phyloP scores from a whole-genome alignment of 2,888 invertebrate species.

The Cantharis rustica region DNA sequence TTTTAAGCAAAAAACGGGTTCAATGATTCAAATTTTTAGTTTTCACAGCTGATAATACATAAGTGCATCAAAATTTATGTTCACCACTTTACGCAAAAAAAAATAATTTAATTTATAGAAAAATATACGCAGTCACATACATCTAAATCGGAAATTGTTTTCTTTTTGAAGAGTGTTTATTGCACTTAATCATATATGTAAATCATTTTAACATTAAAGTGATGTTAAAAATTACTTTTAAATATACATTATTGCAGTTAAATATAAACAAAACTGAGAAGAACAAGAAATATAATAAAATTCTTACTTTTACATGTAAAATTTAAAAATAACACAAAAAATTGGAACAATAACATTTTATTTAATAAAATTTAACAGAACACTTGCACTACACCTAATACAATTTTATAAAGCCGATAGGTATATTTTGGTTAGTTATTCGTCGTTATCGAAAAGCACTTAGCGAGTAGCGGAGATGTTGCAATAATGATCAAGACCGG shows the following conservation, averaged over 20 bases:
- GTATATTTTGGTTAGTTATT: background rate
- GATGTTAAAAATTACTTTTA: background rate
- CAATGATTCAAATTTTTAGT: background rate
- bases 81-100: background rate
- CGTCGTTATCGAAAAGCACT: conserved; percentile 3
- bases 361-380: background rate
- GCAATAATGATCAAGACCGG: conserved; percentile 36
- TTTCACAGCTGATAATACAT: background rate
- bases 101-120: background rate
- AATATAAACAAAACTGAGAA: background rate
- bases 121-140: background rate
- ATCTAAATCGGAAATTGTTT: background rate
- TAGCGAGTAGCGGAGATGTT: conserved; percentile 7
- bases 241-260: background rate
- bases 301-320: background rate
- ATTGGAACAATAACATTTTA: background rate
- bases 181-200: background rate
- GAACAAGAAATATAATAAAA: background rate
- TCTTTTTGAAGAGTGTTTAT: background rate
- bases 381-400: background rate
- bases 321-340: background rate
- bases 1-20: background rate
- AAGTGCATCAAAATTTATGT: background rate
- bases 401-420: background rate
- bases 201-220: background rate